Evolutionary conservation across 1,140 invertebrate species (phyloP).

Genomic region (Bombyx mori): ASM3026992v2 NC_085112.1:5136001-5136500

Average conservation of each 20-base stretch:
- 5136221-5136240: conserved; percentile 5
- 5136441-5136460: conserved; percentile 27
- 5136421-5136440: conserved; percentile 66
- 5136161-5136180: conserved; percentile 10
- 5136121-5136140: too few relatives aligned
- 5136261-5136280: conserved; percentile 72
- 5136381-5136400: conserved; percentile 67
- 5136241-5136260: conserved; percentile 44
- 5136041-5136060: too few relatives aligned
- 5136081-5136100: too few relatives aligned
- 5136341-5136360: conserved; percentile 65
- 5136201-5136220: conserved; percentile 39
- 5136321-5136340: conserved; percentile 63
- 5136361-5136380: conserved; percentile 62
- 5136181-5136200: conserved; percentile 32
- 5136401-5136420: conserved; percentile 63
- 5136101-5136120: too few relatives aligned
- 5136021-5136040: too few relatives aligned
- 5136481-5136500: too few relatives aligned
- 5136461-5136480: too few relatives aligned
- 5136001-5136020: too few relatives aligned
- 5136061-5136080: too few relatives aligned
- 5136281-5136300: conserved; percentile 69
- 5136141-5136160: too few relatives aligned
- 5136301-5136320: conserved; percentile 64